These are phyloP conservation scores for Limanda limanda DNA, from an alignment of 2,113 vertebrate species.

Conservation along the genomic window DNA sequence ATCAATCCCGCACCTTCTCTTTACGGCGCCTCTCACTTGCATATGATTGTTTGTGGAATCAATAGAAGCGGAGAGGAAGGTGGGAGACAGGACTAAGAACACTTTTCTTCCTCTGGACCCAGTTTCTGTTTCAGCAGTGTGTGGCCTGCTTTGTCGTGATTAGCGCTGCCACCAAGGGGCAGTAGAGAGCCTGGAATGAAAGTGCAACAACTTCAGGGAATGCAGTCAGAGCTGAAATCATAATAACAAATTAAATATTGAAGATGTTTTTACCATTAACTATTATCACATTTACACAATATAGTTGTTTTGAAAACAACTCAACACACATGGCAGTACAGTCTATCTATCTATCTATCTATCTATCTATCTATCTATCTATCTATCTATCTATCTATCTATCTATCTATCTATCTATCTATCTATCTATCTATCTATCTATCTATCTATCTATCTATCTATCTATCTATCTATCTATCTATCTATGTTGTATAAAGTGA, in stretches of 20 bases:
- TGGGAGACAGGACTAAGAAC: slow-evolving; percentile 11
- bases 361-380: slow-evolving; percentile 7
- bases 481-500: not conserved
- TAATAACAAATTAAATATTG: slow-evolving; percentile 42
- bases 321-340: not conserved
- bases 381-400: slow-evolving; percentile 9
- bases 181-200: slow-evolving; percentile 70
- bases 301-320: slow-evolving; percentile 10
- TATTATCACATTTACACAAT: slow-evolving; percentile 18
- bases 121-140: slow-evolving; percentile 6
- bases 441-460: slow-evolving; percentile 16
- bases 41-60: slow-evolving; percentile 61
- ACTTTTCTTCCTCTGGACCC: slow-evolving; percentile 26
- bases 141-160: slow-evolving; percentile 12
- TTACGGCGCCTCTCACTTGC: slow-evolving; percentile 28
- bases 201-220: not conserved
- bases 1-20: slow-evolving; percentile 57
- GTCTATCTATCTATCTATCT: slow-evolving; percentile 10
- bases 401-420: slow-evolving; percentile 12
- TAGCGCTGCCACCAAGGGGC: slow-evolving; percentile 56
- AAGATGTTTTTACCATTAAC: slow-evolving; percentile 14
- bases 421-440: slow-evolving; percentile 11
- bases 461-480: slow-evolving; percentile 12
- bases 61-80: slow-evolving; percentile 42
- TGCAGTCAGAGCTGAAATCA: slow-evolving; percentile 8